phyloP scores from a whole-genome alignment of 2,888 invertebrate genomes.

The Drosophila lutescens region DNA sequence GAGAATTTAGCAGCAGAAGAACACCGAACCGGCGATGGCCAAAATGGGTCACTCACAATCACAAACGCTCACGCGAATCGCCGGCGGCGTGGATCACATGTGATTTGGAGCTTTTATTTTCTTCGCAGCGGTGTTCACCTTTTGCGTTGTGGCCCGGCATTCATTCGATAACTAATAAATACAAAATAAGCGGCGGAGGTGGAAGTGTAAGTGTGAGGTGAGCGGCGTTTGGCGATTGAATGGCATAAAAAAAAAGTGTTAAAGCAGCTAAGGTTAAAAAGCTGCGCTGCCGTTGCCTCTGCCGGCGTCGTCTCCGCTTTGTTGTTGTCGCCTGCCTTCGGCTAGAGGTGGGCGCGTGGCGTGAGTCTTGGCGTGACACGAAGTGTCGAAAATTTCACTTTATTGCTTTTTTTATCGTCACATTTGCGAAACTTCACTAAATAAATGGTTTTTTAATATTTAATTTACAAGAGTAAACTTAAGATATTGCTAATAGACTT shows the following conservation, averaged over 20 bases:
- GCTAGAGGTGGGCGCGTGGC: slow-evolving; percentile 3
- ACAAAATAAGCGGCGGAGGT: slow-evolving; percentile 18
- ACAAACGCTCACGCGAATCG: slow-evolving; percentile 32
- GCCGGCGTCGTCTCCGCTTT: slow-evolving; percentile 16
- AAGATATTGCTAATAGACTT: no score
- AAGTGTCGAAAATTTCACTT: not conserved
- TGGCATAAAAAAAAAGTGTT: slow-evolving; percentile 56
- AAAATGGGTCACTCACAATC: slow-evolving; percentile 61
- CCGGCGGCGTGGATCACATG: slow-evolving; percentile 51
- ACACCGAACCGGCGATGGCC: slow-evolving; percentile 25
- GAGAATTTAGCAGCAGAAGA: slow-evolving; percentile 12
- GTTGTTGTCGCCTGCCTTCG: slow-evolving; percentile 25
- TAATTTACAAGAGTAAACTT: no score
- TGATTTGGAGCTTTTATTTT: slow-evolving; percentile 45
- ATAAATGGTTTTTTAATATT: no score
- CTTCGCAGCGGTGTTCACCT: slow-evolving; percentile 15
- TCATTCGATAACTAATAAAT: slow-evolving; percentile 42
- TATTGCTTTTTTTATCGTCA: not conserved
- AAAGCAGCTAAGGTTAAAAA: slow-evolving; percentile 71
- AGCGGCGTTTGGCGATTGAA: slow-evolving; percentile 67
- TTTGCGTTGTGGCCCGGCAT: slow-evolving; percentile 42
- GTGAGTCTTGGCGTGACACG: not conserved
- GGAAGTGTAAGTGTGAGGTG: slow-evolving; percentile 39
- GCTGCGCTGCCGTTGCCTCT: slow-evolving; percentile 37
- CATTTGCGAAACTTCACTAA: not conserved